phyloP scores from a whole-genome alignment of 2,113 vertebrate species.

The Ciconia boyciana region DNA sequence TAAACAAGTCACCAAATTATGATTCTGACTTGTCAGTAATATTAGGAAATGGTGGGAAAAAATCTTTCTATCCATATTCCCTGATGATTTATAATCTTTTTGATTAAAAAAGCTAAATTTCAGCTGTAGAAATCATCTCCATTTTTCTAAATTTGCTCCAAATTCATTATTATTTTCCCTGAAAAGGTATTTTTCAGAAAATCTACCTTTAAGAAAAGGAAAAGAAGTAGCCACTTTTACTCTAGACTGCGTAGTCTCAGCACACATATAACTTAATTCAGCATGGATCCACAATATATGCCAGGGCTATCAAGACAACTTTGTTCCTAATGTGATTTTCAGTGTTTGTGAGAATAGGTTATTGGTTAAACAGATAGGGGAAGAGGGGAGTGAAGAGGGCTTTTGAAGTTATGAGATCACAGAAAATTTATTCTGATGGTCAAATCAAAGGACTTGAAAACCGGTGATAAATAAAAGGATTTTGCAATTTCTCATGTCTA shows the following conservation, averaged over 20 bases:
- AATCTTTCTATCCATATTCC: background rate
- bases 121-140: background rate
- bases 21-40: background rate
- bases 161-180: background rate
- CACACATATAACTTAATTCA: background rate
- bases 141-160: background rate
- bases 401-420: constrained; percentile 42
- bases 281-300: background rate
- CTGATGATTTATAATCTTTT: background rate
- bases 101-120: background rate
- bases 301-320: background rate
- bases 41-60: background rate
- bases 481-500: constrained; percentile 37
- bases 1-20: background rate
- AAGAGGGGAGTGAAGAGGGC: background rate
- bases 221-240: background rate
- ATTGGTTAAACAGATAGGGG: constrained; percentile 31
- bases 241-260: background rate
- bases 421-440: constrained; percentile 44
- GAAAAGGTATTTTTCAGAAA: background rate
- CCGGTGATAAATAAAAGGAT: background rate
- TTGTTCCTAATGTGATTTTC: constrained; percentile 22
- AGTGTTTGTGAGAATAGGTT: constrained; percentile 28
- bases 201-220: background rate
- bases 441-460: background rate